A percentile compares a stretch with the other conserved stretches of the same genome.
phyloP scores from a whole-genome alignment of 53 echinoderm and acorn worm genomes.

The Patiria pectinifera region DNA sequence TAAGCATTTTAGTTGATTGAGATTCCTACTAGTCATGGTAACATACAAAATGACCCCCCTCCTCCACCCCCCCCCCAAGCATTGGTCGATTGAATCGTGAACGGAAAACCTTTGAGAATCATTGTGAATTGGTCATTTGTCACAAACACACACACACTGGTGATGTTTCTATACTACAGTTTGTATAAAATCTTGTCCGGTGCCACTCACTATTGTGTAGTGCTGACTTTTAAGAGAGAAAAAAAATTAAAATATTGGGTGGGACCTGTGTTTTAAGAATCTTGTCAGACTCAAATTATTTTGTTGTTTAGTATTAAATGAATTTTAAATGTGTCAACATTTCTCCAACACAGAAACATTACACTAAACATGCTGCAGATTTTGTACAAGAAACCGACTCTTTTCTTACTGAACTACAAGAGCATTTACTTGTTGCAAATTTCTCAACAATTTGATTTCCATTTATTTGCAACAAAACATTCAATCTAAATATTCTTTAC shows the following conservation, averaged over 20 bases:
- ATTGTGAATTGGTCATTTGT: not conserved
- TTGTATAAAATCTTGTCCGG: conserved; percentile 57
- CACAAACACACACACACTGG: not conserved
- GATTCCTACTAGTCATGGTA: no score
- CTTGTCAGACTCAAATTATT: not conserved
- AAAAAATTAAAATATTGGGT: conserved; percentile 22
- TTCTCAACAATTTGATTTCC: no score
- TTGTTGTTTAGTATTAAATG: not conserved
- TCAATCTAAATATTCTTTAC: no score
- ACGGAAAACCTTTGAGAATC: not conserved
- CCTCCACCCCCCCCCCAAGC: not conserved
- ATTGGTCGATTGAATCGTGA: not conserved
- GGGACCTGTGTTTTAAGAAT: conserved; percentile 46
- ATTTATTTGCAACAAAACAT: no score
- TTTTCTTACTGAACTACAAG: no score
- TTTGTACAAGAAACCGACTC: no score
- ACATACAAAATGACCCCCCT: no score
- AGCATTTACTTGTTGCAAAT: no score
- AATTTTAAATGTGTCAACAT: not conserved
- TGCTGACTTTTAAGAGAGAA: conserved; percentile 36
- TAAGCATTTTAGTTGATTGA: no score
- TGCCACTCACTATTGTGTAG: conserved; percentile 58
- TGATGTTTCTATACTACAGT: conserved; percentile 53
- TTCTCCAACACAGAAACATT: not conserved
- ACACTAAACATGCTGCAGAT: not conserved